Conservation (phyloP, 2,113 vertebrate genomes). For the Todiramphus chloris region DNA sequence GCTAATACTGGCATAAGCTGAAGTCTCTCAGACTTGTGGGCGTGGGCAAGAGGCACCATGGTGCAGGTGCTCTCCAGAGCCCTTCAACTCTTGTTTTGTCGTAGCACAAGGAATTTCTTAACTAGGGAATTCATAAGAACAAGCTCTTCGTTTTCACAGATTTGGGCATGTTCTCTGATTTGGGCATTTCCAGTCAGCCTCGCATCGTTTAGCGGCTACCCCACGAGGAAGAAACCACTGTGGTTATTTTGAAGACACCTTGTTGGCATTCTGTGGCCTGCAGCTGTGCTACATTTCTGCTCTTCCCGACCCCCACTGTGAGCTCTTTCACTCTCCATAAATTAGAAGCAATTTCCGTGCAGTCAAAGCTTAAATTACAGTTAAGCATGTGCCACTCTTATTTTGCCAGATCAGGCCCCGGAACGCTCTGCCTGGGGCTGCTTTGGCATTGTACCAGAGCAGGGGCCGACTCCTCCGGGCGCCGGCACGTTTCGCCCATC, state of each 20-base stretch:
- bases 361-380: background rate
- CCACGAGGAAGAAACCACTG: background rate
- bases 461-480: background rate
- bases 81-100: background rate
- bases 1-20: background rate
- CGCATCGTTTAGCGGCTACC: background rate
- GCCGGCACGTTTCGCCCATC: background rate
- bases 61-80: background rate
- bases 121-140: background rate
- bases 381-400: background rate
- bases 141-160: background rate
- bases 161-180: background rate
- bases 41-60: background rate
- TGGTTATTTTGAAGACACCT: background rate
- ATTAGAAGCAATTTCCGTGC: background rate
- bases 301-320: background rate
- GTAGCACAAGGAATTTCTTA: background rate
- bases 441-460: background rate
- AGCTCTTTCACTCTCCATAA: constrained; percentile 3
- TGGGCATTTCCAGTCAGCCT: background rate
- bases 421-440: background rate
- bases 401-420: background rate
- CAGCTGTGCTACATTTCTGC: background rate
- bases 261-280: background rate
- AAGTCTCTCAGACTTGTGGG: background rate